Evolutionary conservation across 2,888 invertebrate species (phyloP).

Genomic region (Drosophila aldrichi): DNA sequence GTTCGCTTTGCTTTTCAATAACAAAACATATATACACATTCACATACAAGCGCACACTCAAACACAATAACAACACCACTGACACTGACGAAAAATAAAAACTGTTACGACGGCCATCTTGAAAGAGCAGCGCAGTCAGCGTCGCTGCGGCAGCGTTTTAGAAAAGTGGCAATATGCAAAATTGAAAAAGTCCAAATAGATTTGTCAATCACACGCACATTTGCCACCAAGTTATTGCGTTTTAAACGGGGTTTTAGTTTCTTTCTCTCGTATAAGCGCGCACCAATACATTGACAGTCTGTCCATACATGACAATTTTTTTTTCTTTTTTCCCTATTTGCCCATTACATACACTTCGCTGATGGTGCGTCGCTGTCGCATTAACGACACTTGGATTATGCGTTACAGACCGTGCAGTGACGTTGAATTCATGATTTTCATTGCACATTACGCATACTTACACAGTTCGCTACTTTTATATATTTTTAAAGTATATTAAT

Average conservation of each 20-base stretch:
- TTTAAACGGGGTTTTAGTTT: constrained; percentile 39
- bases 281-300: constrained; percentile 54
- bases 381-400: constrained; percentile 39
- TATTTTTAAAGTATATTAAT: constrained; percentile 36
- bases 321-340: constrained; percentile 55
- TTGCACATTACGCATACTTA: constrained; percentile 59
- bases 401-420: constrained; percentile 25
- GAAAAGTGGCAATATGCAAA: constrained; percentile 61
- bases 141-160: constrained; percentile 37
- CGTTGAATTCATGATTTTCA: constrained; percentile 21
- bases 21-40: constrained; percentile 54
- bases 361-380: constrained; percentile 51
- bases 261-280: constrained; percentile 49
- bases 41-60: constrained; percentile 32
- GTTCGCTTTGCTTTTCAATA: constrained; percentile 55
- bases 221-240: constrained; percentile 34
- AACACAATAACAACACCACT: constrained; percentile 65
- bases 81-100: constrained; percentile 74
- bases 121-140: constrained; percentile 71
- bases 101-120: constrained; percentile 85
- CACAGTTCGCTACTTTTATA: constrained; percentile 47
- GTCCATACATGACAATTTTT: constrained; percentile 67
- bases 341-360: constrained; percentile 59
- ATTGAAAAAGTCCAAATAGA: constrained; percentile 51
- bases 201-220: constrained; percentile 51